Conservation (phyloP, 2,113 vertebrate species). For the Antidorcas marsupialis region DNA sequence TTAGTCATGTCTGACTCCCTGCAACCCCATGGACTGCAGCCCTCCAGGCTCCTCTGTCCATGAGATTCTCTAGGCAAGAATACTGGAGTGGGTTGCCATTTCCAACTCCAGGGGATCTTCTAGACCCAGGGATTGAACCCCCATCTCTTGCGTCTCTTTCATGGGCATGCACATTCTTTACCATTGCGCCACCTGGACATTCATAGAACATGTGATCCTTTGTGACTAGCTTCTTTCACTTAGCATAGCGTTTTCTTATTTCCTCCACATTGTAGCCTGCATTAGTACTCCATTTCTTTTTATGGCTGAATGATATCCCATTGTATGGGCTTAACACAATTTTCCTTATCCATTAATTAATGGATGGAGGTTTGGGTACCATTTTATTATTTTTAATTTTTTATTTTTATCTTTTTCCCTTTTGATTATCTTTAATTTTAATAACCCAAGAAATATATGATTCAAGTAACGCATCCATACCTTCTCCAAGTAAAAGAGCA, state of each 20-base stretch:
- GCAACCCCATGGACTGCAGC: background rate
- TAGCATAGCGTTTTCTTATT: too few species aligned
- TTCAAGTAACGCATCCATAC: background rate
- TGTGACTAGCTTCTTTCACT: background rate
- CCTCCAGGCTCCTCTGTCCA: background rate
- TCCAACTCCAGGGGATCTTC: background rate
- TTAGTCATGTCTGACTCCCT: background rate
- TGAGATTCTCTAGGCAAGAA: background rate
- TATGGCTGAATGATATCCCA: background rate
- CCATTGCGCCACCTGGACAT: background rate
- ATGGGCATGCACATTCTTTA: background rate
- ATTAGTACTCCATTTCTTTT: background rate
- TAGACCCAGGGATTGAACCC: background rate
- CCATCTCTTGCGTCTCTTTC: background rate
- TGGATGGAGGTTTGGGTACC: background rate
- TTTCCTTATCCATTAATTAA: background rate
- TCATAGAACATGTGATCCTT: background rate
- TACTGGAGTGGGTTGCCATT: background rate
- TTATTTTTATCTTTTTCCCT: background rate
- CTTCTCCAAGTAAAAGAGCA: background rate
- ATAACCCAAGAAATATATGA: background rate
- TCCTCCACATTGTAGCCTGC: background rate
- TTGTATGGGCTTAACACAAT: background rate
- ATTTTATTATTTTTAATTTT: background rate
- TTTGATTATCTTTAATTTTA: background rate